Evolutionary conservation across 2,797 vertebrate genomes (phyloP), one percentile per base, ranked within the genome.

Genomic region (Epinephelus malabaricus): DNA sequence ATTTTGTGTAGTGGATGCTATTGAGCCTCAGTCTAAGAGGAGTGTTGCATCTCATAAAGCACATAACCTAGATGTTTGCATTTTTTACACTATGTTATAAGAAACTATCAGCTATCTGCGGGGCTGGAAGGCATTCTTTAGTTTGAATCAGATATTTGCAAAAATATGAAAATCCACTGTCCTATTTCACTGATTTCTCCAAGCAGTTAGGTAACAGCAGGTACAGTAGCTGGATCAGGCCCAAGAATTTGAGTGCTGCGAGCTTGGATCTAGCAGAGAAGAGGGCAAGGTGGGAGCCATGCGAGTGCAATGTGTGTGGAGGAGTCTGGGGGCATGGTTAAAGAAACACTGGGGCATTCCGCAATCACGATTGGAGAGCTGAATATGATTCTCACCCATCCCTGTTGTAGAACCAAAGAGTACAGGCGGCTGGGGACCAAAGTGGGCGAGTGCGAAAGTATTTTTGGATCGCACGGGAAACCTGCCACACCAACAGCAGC

Each of bases 381-480:
- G 87, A 85, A 82, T 89, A 67, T 87, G 87, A 90, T 91, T 93
- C 92, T 93, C 85, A 91, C 92, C 92, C 93, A 92, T 94, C 92
- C 83, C 90, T 78, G 88, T 90, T 92, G 90, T 91, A 92, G 90
- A 95, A 95, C 89, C 88, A 89, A 89, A 93, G 90, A 93, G 89
- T 84, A 90, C 83, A 92, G 92, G 92, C 91, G 87, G 94, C 94
- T 94, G 93, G 95, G 95, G 94, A 95, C 92, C 90, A 84, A 93
- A 93, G 95, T 96, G 95, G 96, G 95, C 95, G 95, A 95, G 93
- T 87, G 88, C 79, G 84, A 91, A 95, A 90, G 93, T 96, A 96
- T 96, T 96, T 96, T 95, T 94, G 95, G 95, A 95, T 89, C 88
- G 87, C 88, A 91, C 87, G 95, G 95, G 95, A 96, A 96, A 94